Evolutionary conservation across 2,797 vertebrate genomes (phyloP).

Genomic region (Sandelia bainsii): DNA sequence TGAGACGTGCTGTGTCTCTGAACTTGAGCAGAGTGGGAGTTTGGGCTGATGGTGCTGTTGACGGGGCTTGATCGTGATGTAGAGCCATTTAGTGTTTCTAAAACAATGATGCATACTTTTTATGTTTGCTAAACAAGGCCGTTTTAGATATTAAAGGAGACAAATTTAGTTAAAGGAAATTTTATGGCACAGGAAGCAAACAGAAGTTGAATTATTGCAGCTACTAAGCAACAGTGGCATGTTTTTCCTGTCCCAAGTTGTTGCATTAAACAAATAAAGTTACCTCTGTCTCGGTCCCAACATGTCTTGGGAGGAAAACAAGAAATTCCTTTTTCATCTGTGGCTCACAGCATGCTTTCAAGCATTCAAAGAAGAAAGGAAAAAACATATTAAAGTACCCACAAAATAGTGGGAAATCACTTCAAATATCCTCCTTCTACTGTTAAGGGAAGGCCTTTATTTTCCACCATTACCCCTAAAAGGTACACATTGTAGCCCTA

Average conservation of each 20-base stretch:
- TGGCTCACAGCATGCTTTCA: conserved; percentile 43
- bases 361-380: conserved; percentile 45
- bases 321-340: conserved; percentile 42
- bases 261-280: conserved; percentile 25
- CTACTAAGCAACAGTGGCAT: background rate
- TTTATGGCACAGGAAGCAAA: background rate
- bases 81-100: conserved; percentile 7
- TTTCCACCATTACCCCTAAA: conserved; percentile 61
- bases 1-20: conserved; percentile 64
- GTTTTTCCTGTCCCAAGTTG: conserved; percentile 10
- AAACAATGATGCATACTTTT: background rate
- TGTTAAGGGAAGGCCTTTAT: conserved; percentile 51
- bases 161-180: background rate
- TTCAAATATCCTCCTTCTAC: conserved; percentile 48
- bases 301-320: conserved; percentile 45
- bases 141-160: background rate
- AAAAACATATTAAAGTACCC: conserved; percentile 39
- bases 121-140: conserved; percentile 3
- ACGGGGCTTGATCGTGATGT: conserved; percentile 33
- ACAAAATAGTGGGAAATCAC: conserved; percentile 49
- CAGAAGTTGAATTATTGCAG: background rate
- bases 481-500: conserved; percentile 55
- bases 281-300: conserved; percentile 27
- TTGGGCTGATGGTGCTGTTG: conserved; percentile 33
- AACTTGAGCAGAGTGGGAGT: conserved; percentile 56